phyloP scores from a whole-genome alignment of 2,888 invertebrate species.

The Eupithecia pulchellata region DNA sequence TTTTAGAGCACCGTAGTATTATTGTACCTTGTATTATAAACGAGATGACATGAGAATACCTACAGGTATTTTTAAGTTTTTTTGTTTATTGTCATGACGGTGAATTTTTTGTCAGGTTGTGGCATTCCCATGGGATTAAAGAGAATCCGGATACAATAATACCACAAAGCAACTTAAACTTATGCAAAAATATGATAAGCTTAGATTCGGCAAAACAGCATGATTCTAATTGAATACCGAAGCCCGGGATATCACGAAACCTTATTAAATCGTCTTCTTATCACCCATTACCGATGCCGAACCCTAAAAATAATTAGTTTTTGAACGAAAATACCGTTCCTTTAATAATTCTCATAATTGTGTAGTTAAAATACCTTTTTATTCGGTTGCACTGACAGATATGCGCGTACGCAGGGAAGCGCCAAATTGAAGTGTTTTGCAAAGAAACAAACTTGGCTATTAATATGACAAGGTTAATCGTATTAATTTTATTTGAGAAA shows the following conservation, averaged over 20 bases:
- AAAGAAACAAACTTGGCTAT: slow-evolving; percentile 36
- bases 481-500: slow-evolving; percentile 24
- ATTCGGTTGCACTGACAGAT: slow-evolving; percentile 44
- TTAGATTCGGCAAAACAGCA: slow-evolving; percentile 12
- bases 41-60: not conserved
- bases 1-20: slow-evolving; percentile 19
- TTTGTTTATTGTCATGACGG: not conserved
- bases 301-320: slow-evolving; percentile 47
- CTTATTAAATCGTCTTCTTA: slow-evolving; percentile 27
- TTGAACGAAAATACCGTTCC: slow-evolving; percentile 39
- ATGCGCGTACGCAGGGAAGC: slow-evolving; percentile 34
- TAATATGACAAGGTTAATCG: slow-evolving; percentile 45
- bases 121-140: not conserved
- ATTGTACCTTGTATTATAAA: not conserved
- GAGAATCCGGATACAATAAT: not conserved
- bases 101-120: not conserved
- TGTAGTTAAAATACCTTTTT: slow-evolving; percentile 47
- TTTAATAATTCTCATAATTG: slow-evolving; percentile 42
- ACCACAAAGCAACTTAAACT: not conserved
- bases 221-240: slow-evolving; percentile 19
- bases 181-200: slow-evolving; percentile 1
- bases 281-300: slow-evolving; percentile 26
- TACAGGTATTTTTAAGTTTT: not conserved
- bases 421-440: slow-evolving; percentile 43
- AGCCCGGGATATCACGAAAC: slow-evolving; percentile 16